phyloP scores from a whole-genome alignment of 2,888 invertebrate genomes.

The Tenthredo scrophulariae region DNA sequence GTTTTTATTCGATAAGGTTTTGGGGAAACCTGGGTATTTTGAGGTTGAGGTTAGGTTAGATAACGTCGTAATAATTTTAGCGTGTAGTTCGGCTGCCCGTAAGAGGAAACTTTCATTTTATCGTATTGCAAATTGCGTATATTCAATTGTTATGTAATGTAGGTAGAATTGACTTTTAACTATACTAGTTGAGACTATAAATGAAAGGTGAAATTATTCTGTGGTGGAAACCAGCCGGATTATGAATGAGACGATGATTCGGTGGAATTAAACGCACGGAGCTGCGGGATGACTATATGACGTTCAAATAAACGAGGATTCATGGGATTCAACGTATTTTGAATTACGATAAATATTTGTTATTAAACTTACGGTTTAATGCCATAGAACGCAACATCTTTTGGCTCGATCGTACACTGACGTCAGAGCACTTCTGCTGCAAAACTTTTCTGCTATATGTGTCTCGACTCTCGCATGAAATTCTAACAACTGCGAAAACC shows the following conservation, averaged over 20 bases:
- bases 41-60: constrained; percentile 37
- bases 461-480: neutral
- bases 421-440: constrained; percentile 54
- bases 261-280: neutral
- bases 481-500: neutral
- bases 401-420: constrained; percentile 55
- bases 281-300: neutral
- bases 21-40: neutral
- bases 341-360: neutral
- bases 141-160: constrained; percentile 22
- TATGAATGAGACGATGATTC: no score
- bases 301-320: neutral
- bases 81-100: neutral
- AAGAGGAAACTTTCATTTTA: neutral
- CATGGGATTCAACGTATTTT: neutral
- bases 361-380: constrained; percentile 70
- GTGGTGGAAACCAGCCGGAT: neutral
- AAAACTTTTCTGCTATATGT: neutral
- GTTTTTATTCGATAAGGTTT: neutral
- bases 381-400: constrained; percentile 73
- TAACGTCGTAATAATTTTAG: constrained; percentile 27
- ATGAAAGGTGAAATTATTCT: neutral
- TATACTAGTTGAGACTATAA: neutral
- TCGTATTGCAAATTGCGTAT: neutral
- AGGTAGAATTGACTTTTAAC: neutral